A percentile compares a stretch with the other conserved stretches of the same genome.
These are phyloP conservation scores for Apantesis nais DNA, from an alignment of 2,888 invertebrate genomes.

Conservation along the genomic window DNA sequence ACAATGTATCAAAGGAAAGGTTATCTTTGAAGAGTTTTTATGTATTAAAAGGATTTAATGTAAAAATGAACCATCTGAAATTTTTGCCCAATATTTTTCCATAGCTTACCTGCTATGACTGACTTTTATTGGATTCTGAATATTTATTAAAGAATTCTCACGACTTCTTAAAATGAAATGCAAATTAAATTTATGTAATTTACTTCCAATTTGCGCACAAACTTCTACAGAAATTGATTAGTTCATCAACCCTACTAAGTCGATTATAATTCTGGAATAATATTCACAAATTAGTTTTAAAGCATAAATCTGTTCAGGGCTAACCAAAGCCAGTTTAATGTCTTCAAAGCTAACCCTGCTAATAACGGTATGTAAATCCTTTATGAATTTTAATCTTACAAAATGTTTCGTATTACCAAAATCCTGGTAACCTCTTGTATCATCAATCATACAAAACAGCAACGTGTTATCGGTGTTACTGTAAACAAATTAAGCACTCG, in stretches of 20 bases:
- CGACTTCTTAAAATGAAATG: not conserved
- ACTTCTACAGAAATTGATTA: not conserved
- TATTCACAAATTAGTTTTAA: constrained; percentile 4
- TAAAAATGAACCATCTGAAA: not conserved
- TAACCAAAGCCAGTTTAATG: constrained; percentile 7
- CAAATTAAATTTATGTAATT: not conserved
- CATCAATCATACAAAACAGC: constrained; percentile 38
- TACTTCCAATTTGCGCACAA: not conserved
- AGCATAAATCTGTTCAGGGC: constrained; percentile 8
- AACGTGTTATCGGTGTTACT: constrained; percentile 16
- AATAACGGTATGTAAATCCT: constrained; percentile 1
- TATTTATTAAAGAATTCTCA: not conserved
- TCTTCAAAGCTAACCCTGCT: constrained; percentile 8
- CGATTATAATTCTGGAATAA: not conserved
- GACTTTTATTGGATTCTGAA: not conserved
- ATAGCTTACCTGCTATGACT: not conserved
- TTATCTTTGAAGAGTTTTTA: not conserved
- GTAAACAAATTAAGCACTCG: constrained; percentile 20
- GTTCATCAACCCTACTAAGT: not conserved
- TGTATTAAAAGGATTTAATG: not conserved
- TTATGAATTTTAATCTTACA: constrained; percentile 10
- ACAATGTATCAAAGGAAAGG: not conserved
- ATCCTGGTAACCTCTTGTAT: constrained; percentile 22
- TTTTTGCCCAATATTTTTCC: not conserved
- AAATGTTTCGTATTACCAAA: constrained; percentile 20